Conservation (phyloP, 2,888 invertebrate genomes). For the Nineta flava region DNA sequence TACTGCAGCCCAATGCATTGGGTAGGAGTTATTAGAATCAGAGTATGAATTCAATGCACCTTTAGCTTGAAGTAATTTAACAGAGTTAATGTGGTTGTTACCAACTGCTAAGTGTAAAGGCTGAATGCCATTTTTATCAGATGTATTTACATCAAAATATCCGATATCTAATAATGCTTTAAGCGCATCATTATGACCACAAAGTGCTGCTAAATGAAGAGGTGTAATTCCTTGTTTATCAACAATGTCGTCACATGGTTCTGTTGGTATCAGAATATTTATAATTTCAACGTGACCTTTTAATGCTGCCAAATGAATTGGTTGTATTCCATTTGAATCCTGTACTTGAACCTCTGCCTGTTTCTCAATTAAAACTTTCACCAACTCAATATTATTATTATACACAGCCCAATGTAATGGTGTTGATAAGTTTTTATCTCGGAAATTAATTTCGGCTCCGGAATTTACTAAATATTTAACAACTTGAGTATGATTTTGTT, state of each 20-base stretch:
- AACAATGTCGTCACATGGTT: background rate
- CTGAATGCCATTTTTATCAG: background rate
- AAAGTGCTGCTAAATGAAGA: background rate
- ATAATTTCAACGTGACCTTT: background rate
- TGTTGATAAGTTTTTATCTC: background rate
- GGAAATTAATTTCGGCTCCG: background rate
- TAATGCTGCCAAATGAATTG: background rate
- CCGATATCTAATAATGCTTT: background rate
- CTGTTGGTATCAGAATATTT: background rate
- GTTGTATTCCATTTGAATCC: background rate
- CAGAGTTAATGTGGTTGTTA: background rate
- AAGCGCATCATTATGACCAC: background rate
- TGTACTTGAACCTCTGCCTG: background rate
- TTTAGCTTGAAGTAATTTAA: background rate
- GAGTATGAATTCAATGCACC: background rate
- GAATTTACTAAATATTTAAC: background rate
- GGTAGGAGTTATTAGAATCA: background rate
- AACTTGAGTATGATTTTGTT: background rate
- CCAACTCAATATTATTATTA: background rate
- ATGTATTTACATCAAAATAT: background rate
- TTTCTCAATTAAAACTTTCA: background rate
- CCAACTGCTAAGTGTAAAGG: background rate
- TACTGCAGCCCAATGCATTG: background rate
- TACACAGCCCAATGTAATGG: background rate
- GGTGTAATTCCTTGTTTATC: background rate